These are phyloP conservation scores for Camptogramma bilineatum DNA, from an alignment of 2,888 invertebrate genomes.

Conservation along the genomic window DNA sequence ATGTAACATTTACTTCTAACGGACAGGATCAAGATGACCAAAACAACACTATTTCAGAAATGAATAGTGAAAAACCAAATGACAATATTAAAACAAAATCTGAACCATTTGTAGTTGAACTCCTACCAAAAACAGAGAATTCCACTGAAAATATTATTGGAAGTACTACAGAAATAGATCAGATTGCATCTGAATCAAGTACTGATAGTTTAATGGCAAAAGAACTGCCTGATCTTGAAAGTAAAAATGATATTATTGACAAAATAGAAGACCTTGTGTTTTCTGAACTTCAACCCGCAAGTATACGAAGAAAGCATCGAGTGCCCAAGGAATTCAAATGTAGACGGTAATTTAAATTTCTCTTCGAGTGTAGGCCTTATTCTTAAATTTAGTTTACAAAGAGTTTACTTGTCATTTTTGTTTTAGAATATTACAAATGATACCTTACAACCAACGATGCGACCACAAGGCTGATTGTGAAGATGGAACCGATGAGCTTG, in stretches of 20 bases:
- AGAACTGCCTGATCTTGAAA: constrained; percentile 49
- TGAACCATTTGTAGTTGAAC: constrained; percentile 48
- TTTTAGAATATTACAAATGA: constrained; percentile 88
- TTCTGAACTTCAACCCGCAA: constrained; percentile 67
- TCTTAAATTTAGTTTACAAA: neutral
- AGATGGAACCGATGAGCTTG: constrained; percentile 92
- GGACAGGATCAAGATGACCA: neutral
- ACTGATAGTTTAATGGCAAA: constrained; percentile 36
- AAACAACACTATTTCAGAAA: constrained; percentile 5
- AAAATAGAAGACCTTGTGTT: constrained; percentile 59
- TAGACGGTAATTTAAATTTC: constrained; percentile 62
- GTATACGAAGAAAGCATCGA: constrained; percentile 61
- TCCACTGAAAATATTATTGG: constrained; percentile 1
- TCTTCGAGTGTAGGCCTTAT: neutral
- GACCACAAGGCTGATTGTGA: constrained; percentile 91
- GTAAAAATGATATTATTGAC: constrained; percentile 47
- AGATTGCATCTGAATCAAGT: constrained; percentile 24
- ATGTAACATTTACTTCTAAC: neutral
- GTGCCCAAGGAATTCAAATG: constrained; percentile 73
- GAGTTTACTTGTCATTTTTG: constrained; percentile 20
- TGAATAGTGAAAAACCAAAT: constrained; percentile 8
- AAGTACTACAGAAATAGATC: constrained; percentile 28
- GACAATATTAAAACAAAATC: constrained; percentile 43
- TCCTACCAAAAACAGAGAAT: constrained; percentile 39
- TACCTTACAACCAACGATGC: constrained; percentile 87